These are phyloP conservation scores for Tokudaia tokunoshimensis DNA, from an alignment of 2,797 vertebrate species.

Conservation along the genomic window DNA sequence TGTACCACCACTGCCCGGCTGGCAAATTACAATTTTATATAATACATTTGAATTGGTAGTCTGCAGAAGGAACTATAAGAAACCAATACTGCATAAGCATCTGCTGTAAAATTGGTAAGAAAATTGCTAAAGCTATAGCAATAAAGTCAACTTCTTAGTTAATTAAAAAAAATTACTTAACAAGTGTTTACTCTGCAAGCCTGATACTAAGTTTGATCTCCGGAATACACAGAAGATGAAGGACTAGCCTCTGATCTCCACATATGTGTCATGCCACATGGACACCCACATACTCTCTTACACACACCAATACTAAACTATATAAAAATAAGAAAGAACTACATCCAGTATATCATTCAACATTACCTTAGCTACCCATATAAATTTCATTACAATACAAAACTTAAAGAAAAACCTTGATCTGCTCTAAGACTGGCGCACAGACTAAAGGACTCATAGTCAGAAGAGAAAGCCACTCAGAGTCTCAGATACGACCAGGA, in stretches of 20 bases:
- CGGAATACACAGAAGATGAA: not conserved
- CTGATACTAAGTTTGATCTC: not conserved
- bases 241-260: not conserved
- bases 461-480: not conserved
- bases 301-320: not conserved
- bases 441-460: not conserved
- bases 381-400: slow-evolving; percentile 51
- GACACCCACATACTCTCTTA: not conserved
- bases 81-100: slow-evolving; percentile 15
- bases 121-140: slow-evolving; percentile 14
- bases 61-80: not conserved
- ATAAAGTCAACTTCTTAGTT: not conserved
- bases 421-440: not conserved
- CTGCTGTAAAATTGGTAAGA: slow-evolving; percentile 34
- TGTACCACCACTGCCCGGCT: not conserved
- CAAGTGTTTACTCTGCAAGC: not conserved
- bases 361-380: not conserved
- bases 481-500: not conserved
- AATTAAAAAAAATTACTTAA: not conserved
- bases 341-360: not conserved
- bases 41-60: slow-evolving; percentile 13
- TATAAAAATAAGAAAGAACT: not conserved
- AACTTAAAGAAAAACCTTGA: not conserved
- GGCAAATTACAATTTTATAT: slow-evolving; percentile 7
- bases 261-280: not conserved